These are phyloP conservation scores for Stegana nigrithorax DNA, from an alignment of 2,888 invertebrate genomes.

Conservation along the genomic window DNA sequence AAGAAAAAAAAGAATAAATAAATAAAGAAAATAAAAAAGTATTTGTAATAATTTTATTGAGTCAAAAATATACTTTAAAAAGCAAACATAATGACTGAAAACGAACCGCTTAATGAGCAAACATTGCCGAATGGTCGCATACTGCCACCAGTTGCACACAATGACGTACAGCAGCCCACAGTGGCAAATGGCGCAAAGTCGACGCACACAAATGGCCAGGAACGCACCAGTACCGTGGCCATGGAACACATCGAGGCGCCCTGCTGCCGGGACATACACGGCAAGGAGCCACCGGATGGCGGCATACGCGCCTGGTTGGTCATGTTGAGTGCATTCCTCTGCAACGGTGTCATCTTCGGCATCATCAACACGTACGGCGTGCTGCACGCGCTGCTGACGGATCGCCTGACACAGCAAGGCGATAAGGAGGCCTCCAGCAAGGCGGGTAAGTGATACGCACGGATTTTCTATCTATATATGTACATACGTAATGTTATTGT, in stretches of 20 bases:
- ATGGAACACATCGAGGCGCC: conserved; percentile 54
- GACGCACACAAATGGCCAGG: conserved; percentile 15
- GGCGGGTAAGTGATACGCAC: conserved; percentile 80
- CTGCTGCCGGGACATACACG: conserved; percentile 61
- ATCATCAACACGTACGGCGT: conserved; percentile 91
- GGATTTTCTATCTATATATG: not conserved
- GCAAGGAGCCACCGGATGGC: conserved; percentile 76
- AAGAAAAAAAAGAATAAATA: too few relatives aligned
- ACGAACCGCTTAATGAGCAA: conserved; percentile 56
- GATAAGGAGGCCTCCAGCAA: conserved; percentile 81
- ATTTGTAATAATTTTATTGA: too few relatives aligned
- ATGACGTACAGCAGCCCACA: conserved; percentile 32
- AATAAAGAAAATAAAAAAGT: too few relatives aligned
- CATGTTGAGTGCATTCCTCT: conserved; percentile 85
- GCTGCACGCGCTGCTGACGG: conserved; percentile 75
- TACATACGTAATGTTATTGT: too few relatives aligned
- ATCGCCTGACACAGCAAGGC: conserved; percentile 74
- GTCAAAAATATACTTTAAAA: too few relatives aligned
- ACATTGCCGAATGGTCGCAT: conserved; percentile 50
- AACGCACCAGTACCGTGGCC: conserved; percentile 7
- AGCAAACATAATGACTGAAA: conserved; percentile 58
- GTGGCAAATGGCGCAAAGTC: conserved; percentile 1
- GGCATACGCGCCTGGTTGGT: conserved; percentile 84
- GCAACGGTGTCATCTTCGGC: conserved; percentile 91
- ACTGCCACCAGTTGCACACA: conserved; percentile 31